Evolutionary conservation across 2,797 vertebrate species (phyloP).

Genomic region (Propithecus deckenii): DNA sequence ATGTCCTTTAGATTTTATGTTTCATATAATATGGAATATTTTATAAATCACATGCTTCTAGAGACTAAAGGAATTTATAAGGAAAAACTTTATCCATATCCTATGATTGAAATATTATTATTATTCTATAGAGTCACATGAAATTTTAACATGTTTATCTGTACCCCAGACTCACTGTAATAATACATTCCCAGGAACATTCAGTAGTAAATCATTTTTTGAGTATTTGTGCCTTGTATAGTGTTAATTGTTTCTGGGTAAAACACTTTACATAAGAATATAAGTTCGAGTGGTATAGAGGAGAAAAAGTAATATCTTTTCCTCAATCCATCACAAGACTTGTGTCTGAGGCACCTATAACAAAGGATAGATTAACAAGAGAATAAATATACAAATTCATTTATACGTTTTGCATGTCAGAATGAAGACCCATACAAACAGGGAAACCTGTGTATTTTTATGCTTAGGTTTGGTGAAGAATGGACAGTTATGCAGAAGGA

Average conservation of each 20-base stretch:
- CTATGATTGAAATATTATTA: not conserved
- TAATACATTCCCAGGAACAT: not conserved
- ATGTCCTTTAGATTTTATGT: slow-evolving; percentile 5
- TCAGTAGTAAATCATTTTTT: not conserved
- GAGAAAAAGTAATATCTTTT: not conserved
- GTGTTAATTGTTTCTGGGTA: not conserved
- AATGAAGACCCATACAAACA: not conserved
- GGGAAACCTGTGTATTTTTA: not conserved
- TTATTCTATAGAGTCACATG: not conserved
- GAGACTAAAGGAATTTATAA: slow-evolving; percentile 12
- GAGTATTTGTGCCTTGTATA: not conserved
- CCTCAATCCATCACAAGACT: not conserved
- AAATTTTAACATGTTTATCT: not conserved
- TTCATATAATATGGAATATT: not conserved
- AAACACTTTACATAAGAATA: not conserved
- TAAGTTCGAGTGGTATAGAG: not conserved
- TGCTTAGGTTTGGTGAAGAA: not conserved
- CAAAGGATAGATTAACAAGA: not conserved
- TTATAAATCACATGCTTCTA: slow-evolving; percentile 6
- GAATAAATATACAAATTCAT: not conserved
- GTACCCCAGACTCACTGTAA: not conserved
- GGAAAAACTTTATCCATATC: not conserved
- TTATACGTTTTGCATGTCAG: not conserved
- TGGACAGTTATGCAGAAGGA: not conserved
- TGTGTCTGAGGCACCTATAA: not conserved